Evolutionary conservation across 2,797 vertebrate genomes (phyloP).

Genomic region (Callimico goeldii): DNA sequence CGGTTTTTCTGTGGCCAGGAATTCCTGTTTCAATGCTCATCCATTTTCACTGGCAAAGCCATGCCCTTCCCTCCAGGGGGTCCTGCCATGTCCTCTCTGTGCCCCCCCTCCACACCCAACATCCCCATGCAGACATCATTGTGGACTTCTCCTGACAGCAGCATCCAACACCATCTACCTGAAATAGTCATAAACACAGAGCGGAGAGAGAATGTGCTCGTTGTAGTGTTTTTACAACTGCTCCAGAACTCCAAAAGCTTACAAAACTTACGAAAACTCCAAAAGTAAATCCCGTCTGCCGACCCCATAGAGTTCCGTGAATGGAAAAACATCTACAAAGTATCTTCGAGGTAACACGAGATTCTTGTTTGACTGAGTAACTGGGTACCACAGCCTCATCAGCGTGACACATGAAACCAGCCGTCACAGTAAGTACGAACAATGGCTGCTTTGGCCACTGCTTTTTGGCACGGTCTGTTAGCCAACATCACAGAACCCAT

Average conservation of each 20-base stretch:
- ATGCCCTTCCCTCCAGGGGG: neutral
- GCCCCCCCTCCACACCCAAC: fast-evolving
- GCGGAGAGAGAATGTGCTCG: too few species aligned
- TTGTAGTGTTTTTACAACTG: neutral
- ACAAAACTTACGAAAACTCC: neutral
- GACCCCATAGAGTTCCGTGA: neutral
- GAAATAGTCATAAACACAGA: fast-evolving
- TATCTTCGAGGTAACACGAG: neutral
- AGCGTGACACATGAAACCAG: neutral
- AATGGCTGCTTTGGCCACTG: neutral
- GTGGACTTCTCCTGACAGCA: neutral
- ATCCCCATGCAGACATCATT: fast-evolving
- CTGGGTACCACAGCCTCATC: neutral
- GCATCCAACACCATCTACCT: too few species aligned
- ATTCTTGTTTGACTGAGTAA: too few species aligned
- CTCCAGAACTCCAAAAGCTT: too few species aligned
- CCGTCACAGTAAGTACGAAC: fast-evolving
- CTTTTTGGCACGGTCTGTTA: neutral
- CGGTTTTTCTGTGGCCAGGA: neutral
- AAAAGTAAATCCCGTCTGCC: neutral
- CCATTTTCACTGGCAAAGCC: neutral
- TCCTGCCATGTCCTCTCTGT: neutral
- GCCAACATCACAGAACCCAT: neutral
- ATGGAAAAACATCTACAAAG: neutral
- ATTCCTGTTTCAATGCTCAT: neutral